Conservation (phyloP, 2,113 vertebrate genomes). For the Tapirus terrestris region DNA sequence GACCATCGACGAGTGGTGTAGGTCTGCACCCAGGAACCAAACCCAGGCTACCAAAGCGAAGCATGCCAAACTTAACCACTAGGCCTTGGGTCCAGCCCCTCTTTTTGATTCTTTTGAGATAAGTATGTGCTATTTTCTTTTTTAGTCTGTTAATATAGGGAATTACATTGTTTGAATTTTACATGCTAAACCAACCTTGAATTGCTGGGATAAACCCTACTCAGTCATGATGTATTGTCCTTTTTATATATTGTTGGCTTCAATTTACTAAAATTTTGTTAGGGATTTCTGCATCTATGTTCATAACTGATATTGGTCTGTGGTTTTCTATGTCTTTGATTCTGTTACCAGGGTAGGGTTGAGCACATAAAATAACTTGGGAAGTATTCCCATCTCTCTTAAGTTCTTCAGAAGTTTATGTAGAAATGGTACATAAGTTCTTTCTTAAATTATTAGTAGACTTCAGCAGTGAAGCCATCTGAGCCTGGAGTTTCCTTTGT, state of each 20-base stretch:
- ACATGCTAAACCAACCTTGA: neutral
- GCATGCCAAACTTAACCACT: too few relatives aligned
- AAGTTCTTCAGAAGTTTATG: neutral
- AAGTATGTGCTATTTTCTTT: neutral
- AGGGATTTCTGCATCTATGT: neutral
- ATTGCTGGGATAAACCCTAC: neutral
- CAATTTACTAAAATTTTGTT: neutral
- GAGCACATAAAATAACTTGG: neutral
- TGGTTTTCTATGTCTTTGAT: neutral
- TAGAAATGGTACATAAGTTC: neutral
- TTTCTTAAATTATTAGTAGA: conserved; percentile 23
- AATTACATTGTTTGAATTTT: neutral
- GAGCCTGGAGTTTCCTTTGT: neutral
- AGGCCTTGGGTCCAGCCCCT: too few relatives aligned
- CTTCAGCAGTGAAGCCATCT: neutral
- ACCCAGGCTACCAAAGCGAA: too few relatives aligned
- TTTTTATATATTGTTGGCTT: neutral
- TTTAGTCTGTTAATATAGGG: neutral
- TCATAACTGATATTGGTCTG: neutral
- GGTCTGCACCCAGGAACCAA: too few relatives aligned
- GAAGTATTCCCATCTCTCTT: neutral
- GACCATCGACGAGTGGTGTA: too few relatives aligned
- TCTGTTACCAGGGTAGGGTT: neutral
- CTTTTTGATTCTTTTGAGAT: neutral
- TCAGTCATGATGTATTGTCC: neutral